A percentile compares a stretch with the other conserved stretches of the same genome.
phyloP scores from a whole-genome alignment of 1,140 invertebrate genomes.

The Aphaenogaster rudis region DNA sequence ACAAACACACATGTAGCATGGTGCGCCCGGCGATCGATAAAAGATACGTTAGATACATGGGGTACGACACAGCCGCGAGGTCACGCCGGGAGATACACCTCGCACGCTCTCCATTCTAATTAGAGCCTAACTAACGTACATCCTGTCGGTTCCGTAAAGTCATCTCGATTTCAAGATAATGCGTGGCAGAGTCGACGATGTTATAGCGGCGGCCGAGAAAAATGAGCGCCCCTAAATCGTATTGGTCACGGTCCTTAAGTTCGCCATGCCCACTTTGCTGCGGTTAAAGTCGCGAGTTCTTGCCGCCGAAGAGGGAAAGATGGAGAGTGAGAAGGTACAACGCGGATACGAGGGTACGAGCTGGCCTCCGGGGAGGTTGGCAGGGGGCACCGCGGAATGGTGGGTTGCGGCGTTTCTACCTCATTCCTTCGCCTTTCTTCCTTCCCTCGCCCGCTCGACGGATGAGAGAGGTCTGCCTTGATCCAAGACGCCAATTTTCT shows the following conservation, averaged over 20 bases:
- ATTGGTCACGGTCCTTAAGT: constrained; percentile 80
- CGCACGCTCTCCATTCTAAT: constrained; percentile 43
- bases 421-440: constrained; percentile 12
- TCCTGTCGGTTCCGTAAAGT: constrained; percentile 39
- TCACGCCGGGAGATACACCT: constrained; percentile 25
- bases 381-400: constrained; percentile 52
- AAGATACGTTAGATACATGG: constrained; percentile 52
- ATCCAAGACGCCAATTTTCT: constrained; percentile 74
- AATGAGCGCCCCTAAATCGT: constrained; percentile 76
- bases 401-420: constrained; percentile 44
- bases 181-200: constrained; percentile 25
- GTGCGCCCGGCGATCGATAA: constrained; percentile 33
- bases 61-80: constrained; percentile 10
- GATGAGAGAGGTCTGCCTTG: constrained; percentile 34
- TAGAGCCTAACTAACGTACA: constrained; percentile 52
- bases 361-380: background rate
- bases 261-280: constrained; percentile 79
- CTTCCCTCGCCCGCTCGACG: background rate
- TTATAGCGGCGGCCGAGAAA: constrained; percentile 63
- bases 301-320: constrained; percentile 46
- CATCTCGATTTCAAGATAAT: constrained; percentile 58
- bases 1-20: background rate
- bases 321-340: constrained; percentile 14
- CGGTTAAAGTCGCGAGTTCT: constrained; percentile 76
- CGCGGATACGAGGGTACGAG: constrained; percentile 24